Conservation (phyloP, 2,797 vertebrate genomes). For the Eupleurogrammus muticus region DNA sequence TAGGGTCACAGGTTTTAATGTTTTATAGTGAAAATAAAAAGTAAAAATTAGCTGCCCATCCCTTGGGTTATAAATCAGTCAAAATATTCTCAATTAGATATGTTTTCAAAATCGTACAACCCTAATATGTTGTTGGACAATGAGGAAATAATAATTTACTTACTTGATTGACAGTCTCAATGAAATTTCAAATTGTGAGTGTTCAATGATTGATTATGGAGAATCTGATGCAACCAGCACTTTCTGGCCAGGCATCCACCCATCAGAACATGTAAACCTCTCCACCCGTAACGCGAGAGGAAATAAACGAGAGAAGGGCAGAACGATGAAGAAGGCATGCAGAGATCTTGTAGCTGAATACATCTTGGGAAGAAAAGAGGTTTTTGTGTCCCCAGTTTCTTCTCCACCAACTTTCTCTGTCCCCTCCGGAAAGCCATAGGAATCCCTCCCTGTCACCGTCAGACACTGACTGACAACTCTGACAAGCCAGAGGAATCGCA, state of each 20-base stretch:
- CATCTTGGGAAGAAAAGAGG: slow-evolving; percentile 22
- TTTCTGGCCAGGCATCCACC: slow-evolving; percentile 21
- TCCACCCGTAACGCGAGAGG: slow-evolving; percentile 14
- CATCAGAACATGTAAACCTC: slow-evolving; percentile 22
- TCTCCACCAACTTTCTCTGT: slow-evolving; percentile 4
- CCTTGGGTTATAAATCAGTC: too few relatives aligned
- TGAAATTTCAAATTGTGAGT: background rate
- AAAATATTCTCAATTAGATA: too few relatives aligned
- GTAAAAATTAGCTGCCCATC: too few relatives aligned
- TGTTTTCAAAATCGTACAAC: too few relatives aligned
- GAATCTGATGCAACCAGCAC: slow-evolving; percentile 7
- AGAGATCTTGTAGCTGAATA: slow-evolving; percentile 21
- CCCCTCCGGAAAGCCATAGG: slow-evolving; percentile 42
- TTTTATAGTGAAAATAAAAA: too few relatives aligned
- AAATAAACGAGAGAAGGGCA: slow-evolving; percentile 24
- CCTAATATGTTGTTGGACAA: background rate
- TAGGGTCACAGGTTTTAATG: too few relatives aligned
- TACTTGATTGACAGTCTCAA: background rate
- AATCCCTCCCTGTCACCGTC: slow-evolving; percentile 51
- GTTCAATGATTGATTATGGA: background rate
- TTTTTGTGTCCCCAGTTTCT: slow-evolving; percentile 38
- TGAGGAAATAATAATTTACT: background rate
- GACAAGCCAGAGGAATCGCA: slow-evolving; percentile 72
- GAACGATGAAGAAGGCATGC: slow-evolving; percentile 3
- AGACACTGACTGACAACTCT: slow-evolving; percentile 59